phyloP scores from a whole-genome alignment of 2,113 vertebrate species.

The Ictalurus punctatus region DNA sequence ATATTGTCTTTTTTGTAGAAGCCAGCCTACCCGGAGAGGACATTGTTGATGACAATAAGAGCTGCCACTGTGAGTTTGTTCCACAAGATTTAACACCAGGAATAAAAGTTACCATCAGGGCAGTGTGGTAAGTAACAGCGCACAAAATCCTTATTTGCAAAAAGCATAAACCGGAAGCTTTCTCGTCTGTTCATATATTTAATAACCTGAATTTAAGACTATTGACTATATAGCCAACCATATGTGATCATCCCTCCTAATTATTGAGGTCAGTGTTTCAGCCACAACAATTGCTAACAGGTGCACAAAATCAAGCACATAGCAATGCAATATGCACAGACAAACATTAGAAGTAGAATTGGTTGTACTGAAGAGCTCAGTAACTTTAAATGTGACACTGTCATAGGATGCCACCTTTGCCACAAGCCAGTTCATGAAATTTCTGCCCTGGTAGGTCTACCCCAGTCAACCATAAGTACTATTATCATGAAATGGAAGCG shows the following conservation, averaged over 20 bases:
- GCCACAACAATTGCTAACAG: background rate
- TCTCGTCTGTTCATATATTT: background rate
- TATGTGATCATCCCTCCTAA: background rate
- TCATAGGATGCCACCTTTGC: background rate
- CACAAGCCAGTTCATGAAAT: background rate
- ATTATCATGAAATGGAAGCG: background rate
- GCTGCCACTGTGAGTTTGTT: constrained; percentile 94
- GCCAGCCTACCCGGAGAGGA: constrained; percentile 93
- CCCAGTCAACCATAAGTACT: background rate
- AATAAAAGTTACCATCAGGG: constrained; percentile 94
- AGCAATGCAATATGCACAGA: background rate
- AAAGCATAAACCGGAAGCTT: background rate
- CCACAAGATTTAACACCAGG: constrained; percentile 91
- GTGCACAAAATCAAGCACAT: background rate
- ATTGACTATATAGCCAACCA: background rate
- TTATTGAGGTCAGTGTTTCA: background rate
- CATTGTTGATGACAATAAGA: constrained; percentile 90
- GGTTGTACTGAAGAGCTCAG: background rate
- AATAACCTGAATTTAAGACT: background rate
- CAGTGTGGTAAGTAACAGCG: constrained; percentile 86
- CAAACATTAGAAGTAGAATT: background rate
- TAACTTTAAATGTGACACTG: background rate
- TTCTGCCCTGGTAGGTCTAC: background rate
- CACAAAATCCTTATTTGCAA: background rate
- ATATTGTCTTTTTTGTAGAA: constrained; percentile 73